Evolutionary conservation across 1,140 invertebrate species (phyloP).

Genomic region (Eupristina koningsbergeri): DNA sequence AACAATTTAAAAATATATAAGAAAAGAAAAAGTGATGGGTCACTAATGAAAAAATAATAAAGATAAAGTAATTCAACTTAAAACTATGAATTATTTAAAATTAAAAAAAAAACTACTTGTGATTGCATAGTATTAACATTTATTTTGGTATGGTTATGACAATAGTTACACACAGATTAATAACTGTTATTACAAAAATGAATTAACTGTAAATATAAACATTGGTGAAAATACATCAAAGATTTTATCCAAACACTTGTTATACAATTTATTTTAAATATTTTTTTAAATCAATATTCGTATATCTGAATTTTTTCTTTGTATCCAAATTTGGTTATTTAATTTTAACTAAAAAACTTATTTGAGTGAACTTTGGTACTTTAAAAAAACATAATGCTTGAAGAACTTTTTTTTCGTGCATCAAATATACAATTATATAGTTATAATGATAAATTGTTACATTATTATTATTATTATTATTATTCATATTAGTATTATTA

Average conservation of each 20-base stretch:
- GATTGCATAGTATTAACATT: conserved; percentile 72
- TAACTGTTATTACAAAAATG: conserved; percentile 68
- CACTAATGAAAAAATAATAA: too few relatives aligned
- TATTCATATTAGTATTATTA: too few relatives aligned
- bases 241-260: conserved; percentile 55
- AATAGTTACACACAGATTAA: conserved; percentile 67
- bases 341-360: too few relatives aligned
- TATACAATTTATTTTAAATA: too few relatives aligned
- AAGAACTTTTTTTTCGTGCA: background rate
- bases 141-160: conserved; percentile 73
- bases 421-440: background rate
- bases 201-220: conserved; percentile 73
- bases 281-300: too few relatives aligned
- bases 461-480: too few relatives aligned
- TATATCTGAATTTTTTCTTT: conserved; percentile 17
- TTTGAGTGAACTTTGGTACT: background rate
- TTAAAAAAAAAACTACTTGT: conserved; percentile 22
- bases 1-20: too few relatives aligned
- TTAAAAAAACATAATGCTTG: background rate
- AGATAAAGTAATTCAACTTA: background rate
- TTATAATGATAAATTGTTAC: too few relatives aligned
- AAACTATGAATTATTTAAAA: background rate
- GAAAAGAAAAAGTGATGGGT: too few relatives aligned
- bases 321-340: background rate
- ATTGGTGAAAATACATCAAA: conserved; percentile 73